These are phyloP conservation scores for Cephalophus harveyi DNA, from an alignment of 2,113 vertebrate species.

Conservation along the genomic window DNA sequence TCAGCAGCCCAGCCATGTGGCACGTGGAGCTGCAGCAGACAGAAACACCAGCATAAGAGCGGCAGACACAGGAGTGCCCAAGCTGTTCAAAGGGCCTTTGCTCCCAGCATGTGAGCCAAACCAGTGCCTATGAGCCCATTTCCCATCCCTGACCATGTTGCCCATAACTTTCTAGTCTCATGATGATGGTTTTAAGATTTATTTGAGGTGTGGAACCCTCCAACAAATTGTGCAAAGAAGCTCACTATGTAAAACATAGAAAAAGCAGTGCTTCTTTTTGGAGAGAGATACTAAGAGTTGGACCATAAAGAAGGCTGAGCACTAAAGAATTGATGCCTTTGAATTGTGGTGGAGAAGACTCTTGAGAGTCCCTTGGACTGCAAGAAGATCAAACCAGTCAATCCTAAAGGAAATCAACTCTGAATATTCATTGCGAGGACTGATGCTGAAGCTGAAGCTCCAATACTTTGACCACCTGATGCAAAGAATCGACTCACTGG, in stretches of 20 bases:
- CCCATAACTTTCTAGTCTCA: not conserved
- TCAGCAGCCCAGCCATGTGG: not conserved
- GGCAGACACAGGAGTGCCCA: not conserved
- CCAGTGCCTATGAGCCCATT: fast-evolving
- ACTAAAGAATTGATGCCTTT: not conserved
- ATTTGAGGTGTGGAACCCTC: not conserved
- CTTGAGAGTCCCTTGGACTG: not conserved
- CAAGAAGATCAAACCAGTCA: not conserved
- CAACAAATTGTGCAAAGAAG: not conserved
- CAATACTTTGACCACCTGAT: not conserved
- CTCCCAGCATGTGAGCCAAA: not conserved
- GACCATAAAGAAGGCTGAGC: not conserved
- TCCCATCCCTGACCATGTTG: not conserved
- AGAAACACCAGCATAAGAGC: not conserved
- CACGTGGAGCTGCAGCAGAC: not conserved
- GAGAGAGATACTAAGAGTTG: not conserved
- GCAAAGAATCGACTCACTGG: not conserved
- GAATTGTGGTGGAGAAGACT: not conserved
- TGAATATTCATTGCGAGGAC: not conserved
- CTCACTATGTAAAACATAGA: not conserved
- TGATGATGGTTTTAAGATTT: not conserved
- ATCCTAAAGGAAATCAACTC: not conserved
- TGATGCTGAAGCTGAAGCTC: not conserved
- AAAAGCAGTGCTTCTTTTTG: not conserved
- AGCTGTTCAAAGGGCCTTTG: not conserved